These are phyloP conservation scores for Yponomeuta plumbellus DNA, from an alignment of 2,888 invertebrate genomes.

Conservation along the genomic window DNA sequence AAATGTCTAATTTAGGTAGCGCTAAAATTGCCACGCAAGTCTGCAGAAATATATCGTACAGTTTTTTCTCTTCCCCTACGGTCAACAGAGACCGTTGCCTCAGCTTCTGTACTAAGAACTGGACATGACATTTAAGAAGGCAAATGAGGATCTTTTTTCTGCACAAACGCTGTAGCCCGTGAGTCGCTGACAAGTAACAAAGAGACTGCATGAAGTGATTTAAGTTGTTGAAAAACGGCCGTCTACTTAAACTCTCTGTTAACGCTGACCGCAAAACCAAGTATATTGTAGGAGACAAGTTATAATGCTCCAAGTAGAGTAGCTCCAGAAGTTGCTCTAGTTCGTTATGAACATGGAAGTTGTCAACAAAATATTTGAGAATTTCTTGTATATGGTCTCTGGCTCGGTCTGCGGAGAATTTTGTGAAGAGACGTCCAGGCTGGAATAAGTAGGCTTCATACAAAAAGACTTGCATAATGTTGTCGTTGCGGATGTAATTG, in stretches of 20 bases:
- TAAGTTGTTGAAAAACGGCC: neutral
- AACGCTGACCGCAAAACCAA: neutral
- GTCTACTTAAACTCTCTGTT: neutral
- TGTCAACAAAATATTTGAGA: neutral
- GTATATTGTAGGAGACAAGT: neutral
- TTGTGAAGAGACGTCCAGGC: neutral
- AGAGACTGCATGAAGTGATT: neutral
- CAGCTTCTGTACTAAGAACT: neutral
- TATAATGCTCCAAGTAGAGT: slow-evolving; percentile 2
- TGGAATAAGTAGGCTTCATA: neutral
- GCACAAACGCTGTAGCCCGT: slow-evolving; percentile 2
- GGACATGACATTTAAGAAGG: neutral
- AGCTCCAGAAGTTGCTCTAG: neutral
- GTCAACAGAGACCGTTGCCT: neutral
- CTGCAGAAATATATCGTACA: slow-evolving; percentile 1
- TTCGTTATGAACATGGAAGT: neutral
- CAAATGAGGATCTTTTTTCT: neutral
- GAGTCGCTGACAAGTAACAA: neutral
- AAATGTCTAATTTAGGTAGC: neutral
- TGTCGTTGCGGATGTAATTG: neutral
- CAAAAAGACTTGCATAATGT: slow-evolving; percentile 7
- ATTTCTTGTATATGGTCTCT: neutral
- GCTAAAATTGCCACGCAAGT: neutral
- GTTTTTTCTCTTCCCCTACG: neutral
- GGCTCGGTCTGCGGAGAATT: neutral